Percentiles rank a stretch among this genome's conserved stretches.
phyloP scores from a whole-genome alignment of 2,113 vertebrate genomes.

The Halichoeres trimaculatus region DNA sequence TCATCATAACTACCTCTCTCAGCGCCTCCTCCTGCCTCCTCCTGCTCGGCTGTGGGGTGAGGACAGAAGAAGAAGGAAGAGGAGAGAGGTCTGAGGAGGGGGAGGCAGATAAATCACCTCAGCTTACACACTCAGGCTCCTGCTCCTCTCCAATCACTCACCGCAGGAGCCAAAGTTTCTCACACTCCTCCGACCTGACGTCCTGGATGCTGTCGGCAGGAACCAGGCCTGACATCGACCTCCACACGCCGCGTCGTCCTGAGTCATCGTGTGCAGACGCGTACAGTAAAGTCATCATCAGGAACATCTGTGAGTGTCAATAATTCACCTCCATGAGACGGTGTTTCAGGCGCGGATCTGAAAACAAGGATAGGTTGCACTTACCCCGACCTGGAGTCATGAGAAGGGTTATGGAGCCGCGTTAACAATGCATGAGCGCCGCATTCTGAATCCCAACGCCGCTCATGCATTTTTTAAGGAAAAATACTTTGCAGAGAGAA shows the following conservation, averaged over 20 bases:
- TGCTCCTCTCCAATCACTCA: conserved; percentile 36
- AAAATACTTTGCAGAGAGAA: conserved; percentile 72
- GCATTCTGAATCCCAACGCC: conserved; percentile 60
- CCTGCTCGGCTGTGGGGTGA: conserved; percentile 15
- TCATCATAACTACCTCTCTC: conserved; percentile 74
- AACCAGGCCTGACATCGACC: too few relatives aligned
- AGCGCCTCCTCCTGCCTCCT: conserved; percentile 20
- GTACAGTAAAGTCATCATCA: conserved; percentile 8
- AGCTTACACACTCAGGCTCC: conserved; percentile 33
- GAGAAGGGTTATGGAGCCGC: conserved; percentile 72
- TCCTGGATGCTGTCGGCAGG: too few relatives aligned
- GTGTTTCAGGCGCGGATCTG: conserved; percentile 63
- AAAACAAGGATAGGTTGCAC: conserved; percentile 79
- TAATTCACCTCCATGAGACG: conserved; percentile 72
- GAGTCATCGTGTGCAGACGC: not conserved
- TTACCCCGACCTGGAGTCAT: conserved; percentile 75
- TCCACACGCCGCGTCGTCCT: conserved; percentile 1
- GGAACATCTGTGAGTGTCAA: conserved; percentile 70
- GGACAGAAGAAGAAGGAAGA: conserved; percentile 10
- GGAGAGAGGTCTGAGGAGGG: conserved; percentile 28
- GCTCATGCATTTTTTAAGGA: conserved; percentile 82
- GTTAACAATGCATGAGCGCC: conserved; percentile 76
- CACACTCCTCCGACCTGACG: not conserved
- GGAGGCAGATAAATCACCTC: conserved; percentile 60
- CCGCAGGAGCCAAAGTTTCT: conserved; percentile 11